Conservation (phyloP, 2,888 invertebrate species). For the Tachina grossa region DNA sequence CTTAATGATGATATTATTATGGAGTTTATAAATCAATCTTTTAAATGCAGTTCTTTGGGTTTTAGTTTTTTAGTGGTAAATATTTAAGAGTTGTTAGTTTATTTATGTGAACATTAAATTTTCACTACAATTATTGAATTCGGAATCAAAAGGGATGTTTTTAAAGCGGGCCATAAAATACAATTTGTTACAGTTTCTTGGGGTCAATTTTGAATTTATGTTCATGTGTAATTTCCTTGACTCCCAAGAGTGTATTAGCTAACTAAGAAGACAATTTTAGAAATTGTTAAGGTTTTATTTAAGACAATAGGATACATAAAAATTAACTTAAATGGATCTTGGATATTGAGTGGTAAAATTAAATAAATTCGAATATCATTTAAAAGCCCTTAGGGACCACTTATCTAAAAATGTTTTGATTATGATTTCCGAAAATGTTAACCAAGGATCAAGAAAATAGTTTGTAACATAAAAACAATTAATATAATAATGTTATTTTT, state of each 20-base stretch:
- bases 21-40: constrained; percentile 62
- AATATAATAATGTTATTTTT: too few relatives aligned
- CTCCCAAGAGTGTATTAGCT: constrained; percentile 42
- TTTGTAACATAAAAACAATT: too few relatives aligned
- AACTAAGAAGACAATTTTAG: not conserved
- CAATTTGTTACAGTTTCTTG: not conserved
- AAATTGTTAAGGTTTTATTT: constrained; percentile 1
- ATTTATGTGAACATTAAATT: constrained; percentile 15
- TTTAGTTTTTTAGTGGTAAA: constrained; percentile 39
- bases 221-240: constrained; percentile 15
- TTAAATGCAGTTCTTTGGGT: not conserved
- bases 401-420: too few relatives aligned
- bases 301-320: constrained; percentile 6
- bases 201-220: not conserved
- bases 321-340: not conserved
- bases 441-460: too few relatives aligned
- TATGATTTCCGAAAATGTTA: too few relatives aligned
- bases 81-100: constrained; percentile 5
- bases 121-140: not conserved
- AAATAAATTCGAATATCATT: not conserved
- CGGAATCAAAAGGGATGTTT: constrained; percentile 10
- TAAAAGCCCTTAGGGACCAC: not conserved
- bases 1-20: constrained; percentile 59
- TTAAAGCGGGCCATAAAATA: not conserved
- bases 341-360: not conserved